Evolutionary conservation across 1,140 invertebrate genomes (phyloP).

Genomic region (Lordiphosa collinella): DNA sequence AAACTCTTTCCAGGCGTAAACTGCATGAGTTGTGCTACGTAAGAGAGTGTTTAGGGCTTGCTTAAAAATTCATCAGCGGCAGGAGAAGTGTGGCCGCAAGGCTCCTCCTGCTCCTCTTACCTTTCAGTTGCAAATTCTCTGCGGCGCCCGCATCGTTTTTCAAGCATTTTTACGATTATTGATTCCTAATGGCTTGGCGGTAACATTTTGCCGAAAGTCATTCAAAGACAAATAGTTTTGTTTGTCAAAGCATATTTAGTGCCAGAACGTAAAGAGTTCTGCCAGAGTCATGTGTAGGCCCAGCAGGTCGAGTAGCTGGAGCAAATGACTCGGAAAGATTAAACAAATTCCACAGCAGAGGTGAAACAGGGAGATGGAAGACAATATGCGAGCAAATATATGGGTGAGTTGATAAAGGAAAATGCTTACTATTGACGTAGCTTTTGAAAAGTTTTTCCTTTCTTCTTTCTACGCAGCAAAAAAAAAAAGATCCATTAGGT

Average conservation of each 20-base stretch:
- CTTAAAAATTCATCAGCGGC: conserved; percentile 73
- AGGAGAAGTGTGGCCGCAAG: conserved; percentile 69
- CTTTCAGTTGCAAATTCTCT: conserved; percentile 14
- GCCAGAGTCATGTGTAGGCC: conserved; percentile 19
- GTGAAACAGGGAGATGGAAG: conserved; percentile 1
- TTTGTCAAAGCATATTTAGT: conserved; percentile 68
- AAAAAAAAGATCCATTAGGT: too few species aligned
- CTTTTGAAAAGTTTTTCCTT: too few species aligned
- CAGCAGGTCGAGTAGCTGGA: conserved; percentile 27
- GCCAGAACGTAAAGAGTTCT: conserved; percentile 28
- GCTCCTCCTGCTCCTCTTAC: conserved; percentile 21
- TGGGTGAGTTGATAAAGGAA: neutral
- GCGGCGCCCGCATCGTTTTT: conserved; percentile 51
- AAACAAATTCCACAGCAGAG: conserved; percentile 34
- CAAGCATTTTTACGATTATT: conserved; percentile 67
- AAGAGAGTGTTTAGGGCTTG: conserved; percentile 70
- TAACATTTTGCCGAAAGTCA: conserved; percentile 54
- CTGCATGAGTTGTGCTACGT: conserved; percentile 63
- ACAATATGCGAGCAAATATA: too few species aligned
- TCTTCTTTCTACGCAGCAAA: too few species aligned
- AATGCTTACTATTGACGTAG: neutral
- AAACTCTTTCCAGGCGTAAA: conserved; percentile 24
- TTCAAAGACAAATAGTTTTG: conserved; percentile 66
- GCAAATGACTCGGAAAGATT: conserved; percentile 47
- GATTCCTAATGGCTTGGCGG: conserved; percentile 49